Evolutionary conservation across 53 echinoderm and acorn worm genomes (phyloP).

Genomic region (Mesocentrotus franciscanus): DNA sequence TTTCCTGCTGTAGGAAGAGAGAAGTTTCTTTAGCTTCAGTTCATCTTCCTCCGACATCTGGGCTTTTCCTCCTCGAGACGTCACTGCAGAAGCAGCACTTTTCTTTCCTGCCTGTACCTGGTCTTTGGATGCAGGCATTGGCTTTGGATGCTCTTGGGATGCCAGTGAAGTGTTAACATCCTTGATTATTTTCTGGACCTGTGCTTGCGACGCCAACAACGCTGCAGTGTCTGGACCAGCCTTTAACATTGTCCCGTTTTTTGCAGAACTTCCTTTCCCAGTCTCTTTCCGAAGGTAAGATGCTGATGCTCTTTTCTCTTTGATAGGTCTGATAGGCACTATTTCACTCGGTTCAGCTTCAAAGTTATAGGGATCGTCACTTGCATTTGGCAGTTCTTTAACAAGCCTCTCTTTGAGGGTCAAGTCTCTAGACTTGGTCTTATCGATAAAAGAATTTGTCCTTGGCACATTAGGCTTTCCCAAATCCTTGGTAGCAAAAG

Average conservation of each 20-base stretch:
- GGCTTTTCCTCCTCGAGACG: not conserved
- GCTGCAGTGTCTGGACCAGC: slow-evolving; percentile 8
- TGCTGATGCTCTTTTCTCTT: not conserved
- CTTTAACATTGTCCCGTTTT: not conserved
- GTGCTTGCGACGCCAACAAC: slow-evolving; percentile 28
- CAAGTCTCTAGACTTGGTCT: not conserved
- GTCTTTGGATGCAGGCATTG: slow-evolving; percentile 1
- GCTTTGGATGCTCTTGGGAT: slow-evolving; percentile 43
- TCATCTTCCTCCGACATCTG: slow-evolving; percentile 21
- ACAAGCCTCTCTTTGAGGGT: not conserved
- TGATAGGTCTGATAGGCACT: not conserved
- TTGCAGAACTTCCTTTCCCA: not conserved
- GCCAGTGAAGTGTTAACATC: slow-evolving; percentile 46
- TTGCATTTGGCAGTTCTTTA: not conserved
- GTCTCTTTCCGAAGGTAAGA: slow-evolving; percentile 20
- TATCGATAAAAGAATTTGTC: slow-evolving; percentile 16
- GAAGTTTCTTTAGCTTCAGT: slow-evolving; percentile 28
- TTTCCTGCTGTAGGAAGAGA: slow-evolving; percentile 56
- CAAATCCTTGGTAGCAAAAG: not conserved
- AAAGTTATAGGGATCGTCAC: slow-evolving; percentile 57
- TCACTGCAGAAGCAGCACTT: not conserved
- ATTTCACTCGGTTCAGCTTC: slow-evolving; percentile 43
- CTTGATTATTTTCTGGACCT: slow-evolving; percentile 60
- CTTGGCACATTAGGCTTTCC: slow-evolving; percentile 29
- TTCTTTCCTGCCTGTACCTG: not conserved